Evolutionary conservation across 2,888 invertebrate genomes (phyloP), one percentile per base, ranked within the genome.

Genomic region (Macrosiphum euphorbiae): DNA sequence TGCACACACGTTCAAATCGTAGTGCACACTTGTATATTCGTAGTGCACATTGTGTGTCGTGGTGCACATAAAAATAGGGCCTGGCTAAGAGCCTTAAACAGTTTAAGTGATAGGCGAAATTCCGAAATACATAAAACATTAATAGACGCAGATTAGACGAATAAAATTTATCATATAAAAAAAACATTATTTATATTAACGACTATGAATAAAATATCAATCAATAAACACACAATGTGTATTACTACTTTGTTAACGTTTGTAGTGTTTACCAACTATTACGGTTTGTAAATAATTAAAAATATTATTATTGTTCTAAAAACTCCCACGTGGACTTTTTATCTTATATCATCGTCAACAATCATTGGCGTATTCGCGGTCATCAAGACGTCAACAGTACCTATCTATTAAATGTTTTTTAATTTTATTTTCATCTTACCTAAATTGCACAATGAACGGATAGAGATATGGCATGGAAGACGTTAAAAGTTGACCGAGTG

Each of bases 361-460:
- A n/a, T 47, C 47, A 47, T 8, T 11, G 47, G 47, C 47, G 47
- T 47, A 11, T 47, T 47, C 47, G 11, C 47, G 0, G 47, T 47
- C 47, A 44, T 44, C 44, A 44, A 44, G 7, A 44, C 44, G 47
- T 47, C 11, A 47, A 47, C 11, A 47, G 47, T 28, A 61, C 58
- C 3, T 61, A 28, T 61, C 3, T 61, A 61, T 61, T 28, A 67
- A 67, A 16, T 5, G 5, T 67, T n/a, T 67, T 47, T 47, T 47
- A 47, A 47, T 47, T 47, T 10, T 47, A 67, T 67, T n/a, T 50
- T 11, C n/a, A n/a, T 88, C 94, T 86, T 95, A 96, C 96, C 96
- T 96, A 95, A 96, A 96, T 95, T 96, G 96, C 4, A 96, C 96
- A 90, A 96, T 96, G 95, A 96, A 96, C 3, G 96, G 96, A 95